Evolutionary conservation across 2,888 invertebrate genomes (phyloP), one percentile per base, ranked within the genome.

Genomic region (Drosophila quasianomalipes): DNA sequence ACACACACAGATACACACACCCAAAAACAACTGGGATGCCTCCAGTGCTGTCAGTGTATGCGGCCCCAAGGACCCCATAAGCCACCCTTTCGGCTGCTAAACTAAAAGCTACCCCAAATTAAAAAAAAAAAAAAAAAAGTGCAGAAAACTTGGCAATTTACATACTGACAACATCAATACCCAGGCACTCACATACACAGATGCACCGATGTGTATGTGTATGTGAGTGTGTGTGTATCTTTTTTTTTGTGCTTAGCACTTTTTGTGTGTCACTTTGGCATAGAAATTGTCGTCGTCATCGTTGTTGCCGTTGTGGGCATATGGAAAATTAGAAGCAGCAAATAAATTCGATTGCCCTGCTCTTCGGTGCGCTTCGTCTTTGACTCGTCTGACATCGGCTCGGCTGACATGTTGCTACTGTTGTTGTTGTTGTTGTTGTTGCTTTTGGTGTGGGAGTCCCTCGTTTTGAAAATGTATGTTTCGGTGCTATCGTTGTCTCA

Each of bases 211-310:
- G 12, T 30, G 55, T 31, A 26, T 26, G 12, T 30, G 58, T 30
- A 4, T 12, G 12, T 12, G 12, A 4, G 63, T 62, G 70, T 68
- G 59, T 19, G 22, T n/a, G 14, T 64, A 4, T 6, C 1, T 12
- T 49, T 37, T 52, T 76, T 69, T 79, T 72, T 70, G 61, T 69
- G 72, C 66, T 77, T 80, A 71, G 68, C 68, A 64, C 67, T 82
- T 90, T 82, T 86, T 82, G 87, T 90, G 85, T 87, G 88, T 87
- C 91, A 87, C 81, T 89, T 85, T 83, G 90, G 79, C 89, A 89
- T 85, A 89, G 85, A 87, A 90, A 82, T 78, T 80, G 90, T 82
- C 83, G 80, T 89, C 82, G 89, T 90, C 88, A 75, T 78, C 84
- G 84, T 70, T 74, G 47, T 62, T 64, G 65, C 41, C 66, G 57